Percentiles rank a stretch among this genome's conserved stretches.
These are phyloP conservation scores for Amniataba percoides DNA, from an alignment of 2,797 vertebrate genomes.

Conservation along the genomic window DNA sequence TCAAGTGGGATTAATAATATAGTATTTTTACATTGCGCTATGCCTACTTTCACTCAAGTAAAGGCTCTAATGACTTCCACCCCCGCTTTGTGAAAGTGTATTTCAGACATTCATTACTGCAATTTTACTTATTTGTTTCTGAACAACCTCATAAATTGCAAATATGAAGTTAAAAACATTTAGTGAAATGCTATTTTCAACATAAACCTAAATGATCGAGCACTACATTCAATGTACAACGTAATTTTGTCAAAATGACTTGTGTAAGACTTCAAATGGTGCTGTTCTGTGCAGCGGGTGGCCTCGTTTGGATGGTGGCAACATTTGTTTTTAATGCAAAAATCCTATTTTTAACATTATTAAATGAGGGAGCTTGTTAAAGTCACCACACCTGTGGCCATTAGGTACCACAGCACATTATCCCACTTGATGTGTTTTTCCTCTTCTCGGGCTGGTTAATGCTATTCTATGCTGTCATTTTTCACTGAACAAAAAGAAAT, in stretches of 20 bases:
- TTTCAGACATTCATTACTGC: neutral
- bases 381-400: neutral
- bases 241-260: neutral
- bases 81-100: neutral
- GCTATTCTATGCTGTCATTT: neutral
- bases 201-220: neutral
- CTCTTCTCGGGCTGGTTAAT: neutral
- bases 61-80: neutral
- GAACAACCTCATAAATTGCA: neutral
- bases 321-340: slow-evolving; percentile 20
- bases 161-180: neutral
- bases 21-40: neutral
- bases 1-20: neutral
- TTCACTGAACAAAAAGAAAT: neutral
- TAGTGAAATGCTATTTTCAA: neutral
- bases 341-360: slow-evolving; percentile 10
- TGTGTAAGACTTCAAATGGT: neutral
- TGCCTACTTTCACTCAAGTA: neutral
- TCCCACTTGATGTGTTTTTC: neutral
- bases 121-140: neutral
- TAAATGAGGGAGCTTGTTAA: neutral
- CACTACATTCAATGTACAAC: neutral
- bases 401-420: neutral
- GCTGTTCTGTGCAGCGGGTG: slow-evolving; percentile 13
- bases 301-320: neutral